Percentiles rank a stretch among this genome's conserved stretches.
Conservation (phyloP, 2,888 invertebrate genomes). For the Heterodera filipjevi region DNA sequence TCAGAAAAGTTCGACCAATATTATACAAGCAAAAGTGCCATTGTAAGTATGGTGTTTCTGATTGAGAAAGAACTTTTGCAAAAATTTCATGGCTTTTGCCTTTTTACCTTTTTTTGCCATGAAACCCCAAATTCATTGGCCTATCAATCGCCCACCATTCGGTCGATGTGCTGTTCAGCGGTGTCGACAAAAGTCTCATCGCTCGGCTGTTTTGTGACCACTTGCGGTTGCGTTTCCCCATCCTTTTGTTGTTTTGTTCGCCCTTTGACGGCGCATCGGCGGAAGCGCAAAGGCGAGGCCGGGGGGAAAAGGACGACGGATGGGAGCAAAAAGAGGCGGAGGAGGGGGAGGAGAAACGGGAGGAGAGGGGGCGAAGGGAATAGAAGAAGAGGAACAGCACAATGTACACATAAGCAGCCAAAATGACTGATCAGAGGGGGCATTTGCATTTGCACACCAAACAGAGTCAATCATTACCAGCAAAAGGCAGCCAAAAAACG, state of each 20-base stretch:
- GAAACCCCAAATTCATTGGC: not conserved
- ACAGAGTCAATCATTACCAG: not conserved
- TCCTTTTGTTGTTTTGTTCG: conserved; percentile 17
- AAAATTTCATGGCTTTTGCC: too few species aligned
- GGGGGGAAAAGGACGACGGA: not conserved
- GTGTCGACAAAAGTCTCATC: not conserved
- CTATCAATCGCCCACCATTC: not conserved
- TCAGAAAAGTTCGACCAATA: too few species aligned
- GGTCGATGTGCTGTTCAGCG: not conserved
- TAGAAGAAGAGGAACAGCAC: conserved; percentile 45
- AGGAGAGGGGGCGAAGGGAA: conserved; percentile 32
- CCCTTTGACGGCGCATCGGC: not conserved
- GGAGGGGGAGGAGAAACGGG: not conserved
- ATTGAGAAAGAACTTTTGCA: too few species aligned
- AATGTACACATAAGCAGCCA: conserved; percentile 46
- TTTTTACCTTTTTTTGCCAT: too few species aligned
- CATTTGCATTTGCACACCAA: conserved; percentile 22
- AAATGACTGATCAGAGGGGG: conserved; percentile 15
- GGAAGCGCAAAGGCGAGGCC: not conserved
- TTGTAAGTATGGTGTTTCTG: too few species aligned
- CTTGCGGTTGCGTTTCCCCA: not conserved
- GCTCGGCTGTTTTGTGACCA: not conserved
- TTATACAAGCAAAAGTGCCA: too few species aligned
- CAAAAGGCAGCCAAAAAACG: conserved; percentile 49
- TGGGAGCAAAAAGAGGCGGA: not conserved